Evolutionary conservation across 2,888 invertebrate genomes (phyloP), one percentile per base, ranked within the genome.

Genomic region (Ganaspis brasiliensis): DNA sequence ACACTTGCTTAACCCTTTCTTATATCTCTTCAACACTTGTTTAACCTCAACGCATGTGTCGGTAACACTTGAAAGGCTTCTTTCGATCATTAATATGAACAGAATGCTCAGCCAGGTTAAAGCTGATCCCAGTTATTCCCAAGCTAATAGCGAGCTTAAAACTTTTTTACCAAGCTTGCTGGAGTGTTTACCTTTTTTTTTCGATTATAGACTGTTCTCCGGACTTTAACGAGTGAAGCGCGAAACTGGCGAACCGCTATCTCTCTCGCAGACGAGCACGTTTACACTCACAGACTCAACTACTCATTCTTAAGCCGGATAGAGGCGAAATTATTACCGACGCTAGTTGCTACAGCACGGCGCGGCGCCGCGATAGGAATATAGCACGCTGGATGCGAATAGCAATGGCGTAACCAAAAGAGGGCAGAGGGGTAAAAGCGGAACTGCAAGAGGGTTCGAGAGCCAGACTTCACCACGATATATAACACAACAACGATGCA

Each of bases 291-390:
- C 61, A 16, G n/a, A 35, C 16, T 10, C 24, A 59, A 14, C 59
- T 40, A 63, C 71, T 71, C 71, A 55, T 71, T 55, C 71, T 55
- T 16, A 24, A 21, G 55, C 61, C 37, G 74, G 77, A 80, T 77
- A 80, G 78, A 83, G 81, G 79, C 78, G 81, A 81, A 85, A 83
- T 86, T 86, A 85, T 85, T 84, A 80, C 84, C 74, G 78, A 79
- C 80, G 73, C 78, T 73, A 77, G 81, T 63, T 75, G 74, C 40
- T 49, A 31, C 31, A 31, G 72, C 75, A 76, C 73, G 78, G 75
- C 72, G 75, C 73, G 78, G 75, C 72, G 75, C 79, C 75, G 19
- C 75, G 78, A 73, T 73, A 71, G 71, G 71, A 70, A 49, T 49
- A 49, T 16, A 49, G 67, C 45, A 67, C 67, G 59, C n/a, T 59